Conservation (phyloP, 2,797 vertebrate genomes). For the Chrysolophus pictus region DNA sequence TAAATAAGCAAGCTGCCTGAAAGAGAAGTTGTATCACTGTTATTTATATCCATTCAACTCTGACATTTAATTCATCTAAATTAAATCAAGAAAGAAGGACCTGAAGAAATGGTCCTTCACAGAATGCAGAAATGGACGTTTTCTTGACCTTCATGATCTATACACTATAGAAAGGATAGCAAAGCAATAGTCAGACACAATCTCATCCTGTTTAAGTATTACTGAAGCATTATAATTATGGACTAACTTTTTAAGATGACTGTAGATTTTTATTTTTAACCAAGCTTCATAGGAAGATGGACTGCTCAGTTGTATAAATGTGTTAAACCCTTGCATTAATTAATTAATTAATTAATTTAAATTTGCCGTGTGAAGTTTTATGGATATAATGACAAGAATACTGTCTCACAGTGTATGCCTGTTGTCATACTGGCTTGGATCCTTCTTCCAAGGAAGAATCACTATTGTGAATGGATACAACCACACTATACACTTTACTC, state of each 20-base stretch:
- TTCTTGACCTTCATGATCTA: not conserved
- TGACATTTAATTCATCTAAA: not conserved
- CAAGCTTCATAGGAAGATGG: not conserved
- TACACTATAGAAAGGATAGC: fast-evolving
- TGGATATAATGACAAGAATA: not conserved
- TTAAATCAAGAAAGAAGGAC: not conserved
- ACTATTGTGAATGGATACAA: not conserved
- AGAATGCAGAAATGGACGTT: not conserved
- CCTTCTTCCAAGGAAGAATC: not conserved
- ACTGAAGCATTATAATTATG: no score
- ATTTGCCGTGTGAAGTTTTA: not conserved
- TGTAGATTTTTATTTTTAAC: not conserved
- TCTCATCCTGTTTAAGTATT: not conserved
- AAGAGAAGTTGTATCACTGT: not conserved
- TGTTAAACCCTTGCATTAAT: fast-evolving
- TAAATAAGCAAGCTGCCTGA: not conserved
- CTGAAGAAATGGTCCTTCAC: not conserved
- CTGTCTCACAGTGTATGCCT: not conserved
- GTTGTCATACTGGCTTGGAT: not conserved
- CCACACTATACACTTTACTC: not conserved
- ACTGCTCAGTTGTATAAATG: not conserved
- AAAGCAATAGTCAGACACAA: not conserved
- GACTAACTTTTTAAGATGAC: not conserved
- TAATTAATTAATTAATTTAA: not conserved
- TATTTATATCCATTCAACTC: not conserved